These are phyloP conservation scores for Drosophila monieri DNA, from an alignment of 2,888 invertebrate species.

Conservation along the genomic window DNA sequence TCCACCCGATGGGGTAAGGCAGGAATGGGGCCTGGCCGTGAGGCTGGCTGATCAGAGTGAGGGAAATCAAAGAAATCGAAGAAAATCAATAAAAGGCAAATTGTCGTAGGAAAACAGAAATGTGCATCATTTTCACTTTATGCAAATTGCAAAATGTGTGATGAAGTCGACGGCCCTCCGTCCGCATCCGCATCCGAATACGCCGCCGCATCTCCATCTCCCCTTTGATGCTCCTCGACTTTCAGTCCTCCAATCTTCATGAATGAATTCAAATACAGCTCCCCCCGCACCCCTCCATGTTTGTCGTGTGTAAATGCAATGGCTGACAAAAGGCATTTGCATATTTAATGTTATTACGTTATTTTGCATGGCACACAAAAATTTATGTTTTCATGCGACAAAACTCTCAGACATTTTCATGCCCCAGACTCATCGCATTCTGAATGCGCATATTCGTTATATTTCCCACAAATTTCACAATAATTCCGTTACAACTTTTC, in stretches of 20 bases:
- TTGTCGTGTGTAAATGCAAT: slow-evolving; percentile 68
- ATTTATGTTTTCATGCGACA: slow-evolving; percentile 72
- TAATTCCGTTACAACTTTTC: slow-evolving; percentile 73
- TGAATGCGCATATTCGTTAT: slow-evolving; percentile 57
- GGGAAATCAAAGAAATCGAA: slow-evolving; percentile 76
- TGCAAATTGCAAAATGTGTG: slow-evolving; percentile 75
- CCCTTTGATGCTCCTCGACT: slow-evolving; percentile 8
- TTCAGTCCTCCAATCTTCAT: slow-evolving; percentile 24
- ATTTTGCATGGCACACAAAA: slow-evolving; percentile 76
- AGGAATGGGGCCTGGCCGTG: slow-evolving; percentile 11
- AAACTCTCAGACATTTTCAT: slow-evolving; percentile 41
- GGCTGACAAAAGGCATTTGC: slow-evolving; percentile 79
- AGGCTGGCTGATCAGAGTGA: slow-evolving; percentile 36
- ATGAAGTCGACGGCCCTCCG: slow-evolving; percentile 58
- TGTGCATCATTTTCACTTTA: slow-evolving; percentile 79
- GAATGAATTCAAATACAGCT: slow-evolving; percentile 39
- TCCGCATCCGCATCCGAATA: not conserved
- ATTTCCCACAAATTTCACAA: slow-evolving; percentile 67
- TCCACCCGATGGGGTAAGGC: slow-evolving; percentile 27
- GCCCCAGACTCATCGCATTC: slow-evolving; percentile 33
- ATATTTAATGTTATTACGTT: slow-evolving; percentile 80
- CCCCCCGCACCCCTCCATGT: slow-evolving; percentile 25
- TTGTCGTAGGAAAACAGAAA: slow-evolving; percentile 74
- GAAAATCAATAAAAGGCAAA: slow-evolving; percentile 76
- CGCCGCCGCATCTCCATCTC: slow-evolving; percentile 6